These are phyloP conservation scores for Callaeas wilsoni DNA, from an alignment of 2,113 vertebrate genomes.

Conservation along the genomic window DNA sequence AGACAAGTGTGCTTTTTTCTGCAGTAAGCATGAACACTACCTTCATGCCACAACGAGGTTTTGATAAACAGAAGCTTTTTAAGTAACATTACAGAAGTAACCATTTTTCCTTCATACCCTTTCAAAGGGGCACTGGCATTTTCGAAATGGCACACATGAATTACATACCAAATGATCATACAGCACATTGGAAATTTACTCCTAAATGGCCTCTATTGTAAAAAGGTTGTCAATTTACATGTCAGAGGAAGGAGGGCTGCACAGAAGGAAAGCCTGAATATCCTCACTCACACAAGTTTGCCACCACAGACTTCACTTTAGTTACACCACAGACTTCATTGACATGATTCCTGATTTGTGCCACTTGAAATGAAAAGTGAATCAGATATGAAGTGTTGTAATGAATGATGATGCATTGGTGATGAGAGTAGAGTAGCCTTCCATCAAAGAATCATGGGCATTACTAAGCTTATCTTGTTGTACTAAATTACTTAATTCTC, in stretches of 20 bases:
- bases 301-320: neutral
- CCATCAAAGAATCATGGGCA: neutral
- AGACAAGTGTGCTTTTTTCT: constrained; percentile 48
- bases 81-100: constrained; percentile 17
- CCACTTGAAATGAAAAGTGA: neutral
- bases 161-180: constrained; percentile 40
- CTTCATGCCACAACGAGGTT: constrained; percentile 33
- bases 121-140: constrained; percentile 43
- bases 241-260: constrained; percentile 34
- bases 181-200: constrained; percentile 35
- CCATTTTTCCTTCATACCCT: constrained; percentile 1
- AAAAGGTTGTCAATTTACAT: constrained; percentile 54
- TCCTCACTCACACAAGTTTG: neutral
- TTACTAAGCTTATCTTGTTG: neutral
- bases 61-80: constrained; percentile 50
- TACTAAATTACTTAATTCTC: neutral
- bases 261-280: constrained; percentile 3
- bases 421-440: constrained; percentile 11
- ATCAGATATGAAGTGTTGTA: neutral
- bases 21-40: constrained; percentile 5
- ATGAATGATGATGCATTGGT: constrained; percentile 9
- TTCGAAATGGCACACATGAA: constrained; percentile 44
- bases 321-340: neutral
- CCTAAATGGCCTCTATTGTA: constrained; percentile 49
- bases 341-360: neutral